These are phyloP conservation scores for Eulemur rufifrons DNA, from an alignment of 2,113 vertebrate genomes.

Conservation along the genomic window DNA sequence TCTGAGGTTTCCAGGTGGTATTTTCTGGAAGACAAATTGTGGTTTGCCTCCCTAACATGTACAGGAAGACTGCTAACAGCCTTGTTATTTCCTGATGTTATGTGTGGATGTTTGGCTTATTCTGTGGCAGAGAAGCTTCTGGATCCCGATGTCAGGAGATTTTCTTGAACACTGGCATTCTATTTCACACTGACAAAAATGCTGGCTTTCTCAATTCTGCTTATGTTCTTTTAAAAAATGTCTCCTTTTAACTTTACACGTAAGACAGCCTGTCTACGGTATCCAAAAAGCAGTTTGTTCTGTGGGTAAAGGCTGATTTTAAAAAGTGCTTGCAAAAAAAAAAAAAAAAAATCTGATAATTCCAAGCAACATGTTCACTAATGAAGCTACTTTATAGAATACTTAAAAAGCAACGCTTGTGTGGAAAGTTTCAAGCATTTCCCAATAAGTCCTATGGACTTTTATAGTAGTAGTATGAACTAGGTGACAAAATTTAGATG, in stretches of 20 bases:
- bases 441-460: not conserved
- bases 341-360: not conserved
- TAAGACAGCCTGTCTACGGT: not conserved
- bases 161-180: not conserved
- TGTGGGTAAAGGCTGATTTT: not conserved
- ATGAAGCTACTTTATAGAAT: not conserved
- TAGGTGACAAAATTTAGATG: not conserved
- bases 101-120: slow-evolving; percentile 26
- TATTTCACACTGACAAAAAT: slow-evolving; percentile 14
- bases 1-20: not conserved
- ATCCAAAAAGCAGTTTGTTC: not conserved
- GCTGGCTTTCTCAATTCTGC: not conserved
- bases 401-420: not conserved
- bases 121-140: not conserved
- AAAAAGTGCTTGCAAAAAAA: not conserved
- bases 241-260: not conserved
- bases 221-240: not conserved
- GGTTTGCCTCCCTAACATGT: not conserved
- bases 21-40: not conserved
- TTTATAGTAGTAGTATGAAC: not conserved
- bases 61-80: not conserved
- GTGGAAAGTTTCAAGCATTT: not conserved
- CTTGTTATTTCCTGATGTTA: not conserved
- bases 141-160: not conserved
- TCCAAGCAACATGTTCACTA: not conserved